phyloP scores from a whole-genome alignment of 2,113 vertebrate species.

The Dicaeum eximium region DNA sequence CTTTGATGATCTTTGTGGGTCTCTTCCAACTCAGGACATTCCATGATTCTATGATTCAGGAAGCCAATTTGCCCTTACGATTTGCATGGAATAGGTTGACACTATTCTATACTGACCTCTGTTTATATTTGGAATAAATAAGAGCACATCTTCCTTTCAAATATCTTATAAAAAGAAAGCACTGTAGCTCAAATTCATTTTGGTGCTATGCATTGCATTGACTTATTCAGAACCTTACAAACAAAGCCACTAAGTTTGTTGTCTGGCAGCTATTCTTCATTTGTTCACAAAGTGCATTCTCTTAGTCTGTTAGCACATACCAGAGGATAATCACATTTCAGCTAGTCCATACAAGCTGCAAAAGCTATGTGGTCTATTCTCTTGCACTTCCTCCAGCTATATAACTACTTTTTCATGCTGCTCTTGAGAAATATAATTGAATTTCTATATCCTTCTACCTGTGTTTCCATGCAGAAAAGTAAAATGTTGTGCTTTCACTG shows the following conservation, averaged over 20 bases:
- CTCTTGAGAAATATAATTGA: background rate
- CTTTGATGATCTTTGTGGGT: background rate
- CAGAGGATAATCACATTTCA: constrained; percentile 9
- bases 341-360: background rate
- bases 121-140: background rate
- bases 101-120: background rate
- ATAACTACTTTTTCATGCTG: background rate
- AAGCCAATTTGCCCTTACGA: background rate
- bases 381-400: background rate
- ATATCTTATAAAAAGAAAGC: background rate
- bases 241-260: background rate
- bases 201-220: background rate
- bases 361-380: background rate
- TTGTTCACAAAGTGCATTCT: background rate
- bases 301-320: background rate
- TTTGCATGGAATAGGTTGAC: background rate
- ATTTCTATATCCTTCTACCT: background rate
- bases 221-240: background rate
- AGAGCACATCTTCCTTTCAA: background rate
- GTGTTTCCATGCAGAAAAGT: background rate
- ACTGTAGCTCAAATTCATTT: background rate
- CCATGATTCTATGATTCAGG: background rate
- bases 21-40: background rate
- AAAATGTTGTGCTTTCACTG: background rate
- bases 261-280: background rate